Percentiles rank a stretch among this genome's conserved stretches.
Evolutionary conservation across 1,140 invertebrate genomes (phyloP).

Genomic region (Ganaspis sp.): DNA sequence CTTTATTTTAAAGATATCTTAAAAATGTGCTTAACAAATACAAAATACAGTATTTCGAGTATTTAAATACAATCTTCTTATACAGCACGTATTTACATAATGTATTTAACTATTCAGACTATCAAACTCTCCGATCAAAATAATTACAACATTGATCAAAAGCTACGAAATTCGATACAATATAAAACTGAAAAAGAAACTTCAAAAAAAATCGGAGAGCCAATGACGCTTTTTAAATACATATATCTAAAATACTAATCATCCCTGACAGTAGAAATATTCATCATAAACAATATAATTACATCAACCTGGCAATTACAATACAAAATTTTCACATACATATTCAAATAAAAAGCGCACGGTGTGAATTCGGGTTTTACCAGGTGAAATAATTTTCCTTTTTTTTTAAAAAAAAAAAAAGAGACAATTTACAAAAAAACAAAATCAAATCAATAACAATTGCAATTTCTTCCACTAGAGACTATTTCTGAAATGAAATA

Average conservation of each 20-base stretch:
- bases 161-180: background rate
- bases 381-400: conserved; percentile 2
- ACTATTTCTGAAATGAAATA: no score
- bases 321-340: background rate
- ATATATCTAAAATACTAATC: conserved; percentile 8
- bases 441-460: no score
- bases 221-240: conserved; percentile 2
- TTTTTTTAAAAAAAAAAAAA: background rate
- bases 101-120: background rate
- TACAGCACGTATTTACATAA: conserved; percentile 27
- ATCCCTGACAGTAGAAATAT: conserved; percentile 16
- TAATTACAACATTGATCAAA: background rate
- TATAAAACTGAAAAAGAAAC: background rate
- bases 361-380: conserved; percentile 20
- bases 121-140: background rate
- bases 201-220: background rate
- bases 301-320: background rate
- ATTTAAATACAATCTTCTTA: conserved; percentile 29
- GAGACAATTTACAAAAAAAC: background rate
- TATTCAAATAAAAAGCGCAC: background rate
- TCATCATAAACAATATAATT: background rate
- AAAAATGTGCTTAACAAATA: conserved; percentile 28
- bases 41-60: conserved; percentile 27
- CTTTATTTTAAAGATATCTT: conserved; percentile 30
- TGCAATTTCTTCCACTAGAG: no score